phyloP scores from a whole-genome alignment of 1,140 invertebrate genomes.

The Marisa cornuarietis region DNA sequence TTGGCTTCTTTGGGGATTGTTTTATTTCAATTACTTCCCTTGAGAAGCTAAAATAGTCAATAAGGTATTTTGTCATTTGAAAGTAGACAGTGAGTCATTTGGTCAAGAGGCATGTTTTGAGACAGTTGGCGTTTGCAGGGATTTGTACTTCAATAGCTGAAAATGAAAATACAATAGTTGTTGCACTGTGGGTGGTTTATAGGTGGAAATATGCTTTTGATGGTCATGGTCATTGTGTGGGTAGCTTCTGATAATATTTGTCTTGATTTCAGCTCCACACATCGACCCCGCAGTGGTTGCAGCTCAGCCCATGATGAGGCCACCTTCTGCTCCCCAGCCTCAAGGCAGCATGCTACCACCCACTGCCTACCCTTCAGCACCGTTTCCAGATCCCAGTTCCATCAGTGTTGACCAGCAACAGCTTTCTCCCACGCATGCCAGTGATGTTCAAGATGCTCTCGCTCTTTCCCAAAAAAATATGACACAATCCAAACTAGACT shows the following conservation, averaged over 20 bases:
- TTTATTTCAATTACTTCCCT: too few species aligned
- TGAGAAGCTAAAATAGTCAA: too few species aligned
- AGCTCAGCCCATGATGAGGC: constrained; percentile 43
- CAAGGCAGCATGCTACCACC: constrained; percentile 41
- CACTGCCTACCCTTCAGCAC: constrained; percentile 14
- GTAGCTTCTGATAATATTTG: neutral
- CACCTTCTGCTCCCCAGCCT: constrained; percentile 61
- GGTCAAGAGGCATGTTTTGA: too few species aligned
- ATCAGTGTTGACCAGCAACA: constrained; percentile 2
- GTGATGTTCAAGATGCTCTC: constrained; percentile 10
- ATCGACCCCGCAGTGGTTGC: constrained; percentile 67
- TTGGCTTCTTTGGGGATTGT: too few species aligned
- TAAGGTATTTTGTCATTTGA: too few species aligned
- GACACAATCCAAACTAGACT: constrained; percentile 14
- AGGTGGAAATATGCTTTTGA: too few species aligned
- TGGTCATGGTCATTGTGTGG: too few species aligned
- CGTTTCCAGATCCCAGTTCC: constrained; percentile 2
- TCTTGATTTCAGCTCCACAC: constrained; percentile 54
- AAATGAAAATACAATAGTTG: too few species aligned
- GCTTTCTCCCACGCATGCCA: neutral
- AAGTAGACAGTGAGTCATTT: too few species aligned
- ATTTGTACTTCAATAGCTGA: too few species aligned
- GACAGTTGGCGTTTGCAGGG: too few species aligned
- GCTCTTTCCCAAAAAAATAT: constrained; percentile 18
- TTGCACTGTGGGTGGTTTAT: too few species aligned